phyloP scores from a whole-genome alignment of 2,888 invertebrate species.

The Orchesellides sinensis region DNA sequence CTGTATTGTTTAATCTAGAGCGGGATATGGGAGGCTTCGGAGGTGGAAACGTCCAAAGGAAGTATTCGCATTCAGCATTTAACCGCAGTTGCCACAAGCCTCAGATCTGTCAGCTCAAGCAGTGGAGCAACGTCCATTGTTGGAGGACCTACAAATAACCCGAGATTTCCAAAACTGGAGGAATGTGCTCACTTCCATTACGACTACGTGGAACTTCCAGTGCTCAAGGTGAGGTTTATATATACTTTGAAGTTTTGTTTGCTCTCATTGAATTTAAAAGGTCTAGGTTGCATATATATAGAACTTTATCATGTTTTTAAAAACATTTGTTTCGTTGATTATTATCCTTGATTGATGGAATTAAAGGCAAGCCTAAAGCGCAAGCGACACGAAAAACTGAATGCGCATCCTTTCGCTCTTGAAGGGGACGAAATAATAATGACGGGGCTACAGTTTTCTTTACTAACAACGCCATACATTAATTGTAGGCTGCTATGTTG shows the following conservation, averaged over 20 bases:
- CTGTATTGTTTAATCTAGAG: slow-evolving; percentile 76
- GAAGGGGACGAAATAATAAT: background rate
- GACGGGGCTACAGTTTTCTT: background rate
- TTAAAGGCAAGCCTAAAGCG: background rate
- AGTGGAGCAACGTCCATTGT: slow-evolving; percentile 47
- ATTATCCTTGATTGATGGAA: too few relatives aligned
- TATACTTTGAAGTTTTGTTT: too few relatives aligned
- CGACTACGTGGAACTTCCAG: slow-evolving; percentile 93
- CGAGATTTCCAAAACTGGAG: slow-evolving; percentile 91
- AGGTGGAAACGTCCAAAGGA: slow-evolving; percentile 76
- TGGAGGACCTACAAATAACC: slow-evolving; percentile 75
- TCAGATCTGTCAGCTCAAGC: slow-evolving; percentile 62
- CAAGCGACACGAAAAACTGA: background rate
- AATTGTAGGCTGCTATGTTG: background rate
- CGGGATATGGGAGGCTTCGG: slow-evolving; percentile 77
- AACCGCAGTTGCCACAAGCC: slow-evolving; percentile 75
- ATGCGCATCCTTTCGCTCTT: too few relatives aligned
- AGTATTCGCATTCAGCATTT: slow-evolving; percentile 78
- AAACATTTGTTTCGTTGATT: background rate
- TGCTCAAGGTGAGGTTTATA: slow-evolving; percentile 80
- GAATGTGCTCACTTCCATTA: slow-evolving; percentile 99
- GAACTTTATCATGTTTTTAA: background rate
- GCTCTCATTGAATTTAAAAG: background rate
- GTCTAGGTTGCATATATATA: too few relatives aligned
- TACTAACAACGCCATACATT: background rate